These are phyloP conservation scores for Bos taurus DNA, from an alignment of 2,113 vertebrate species.

Conservation along the genomic window ARS-UCD2.0 NC_037343.1:18957501-18958000, in stretches of 20 bases:
- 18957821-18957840: background rate
- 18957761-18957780: background rate
- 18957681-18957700: background rate
- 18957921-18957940: background rate
- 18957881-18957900: background rate
- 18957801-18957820: background rate
- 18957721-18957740: background rate
- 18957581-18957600: background rate
- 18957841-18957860: background rate
- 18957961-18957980: background rate
- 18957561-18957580: background rate
- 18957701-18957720: background rate
- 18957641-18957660: background rate
- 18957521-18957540: slow-evolving; percentile 3
- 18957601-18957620: background rate
- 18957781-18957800: background rate
- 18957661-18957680: background rate
- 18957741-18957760: background rate
- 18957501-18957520: background rate
- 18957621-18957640: background rate
- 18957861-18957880: background rate
- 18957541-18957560: background rate
- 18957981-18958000: background rate
- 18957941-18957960: background rate
- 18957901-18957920: background rate